Evolutionary conservation across 2,797 vertebrate genomes (phyloP), one percentile per base, ranked within the genome.

Genomic region (Microctenopoma stevenorrisi): DNA sequence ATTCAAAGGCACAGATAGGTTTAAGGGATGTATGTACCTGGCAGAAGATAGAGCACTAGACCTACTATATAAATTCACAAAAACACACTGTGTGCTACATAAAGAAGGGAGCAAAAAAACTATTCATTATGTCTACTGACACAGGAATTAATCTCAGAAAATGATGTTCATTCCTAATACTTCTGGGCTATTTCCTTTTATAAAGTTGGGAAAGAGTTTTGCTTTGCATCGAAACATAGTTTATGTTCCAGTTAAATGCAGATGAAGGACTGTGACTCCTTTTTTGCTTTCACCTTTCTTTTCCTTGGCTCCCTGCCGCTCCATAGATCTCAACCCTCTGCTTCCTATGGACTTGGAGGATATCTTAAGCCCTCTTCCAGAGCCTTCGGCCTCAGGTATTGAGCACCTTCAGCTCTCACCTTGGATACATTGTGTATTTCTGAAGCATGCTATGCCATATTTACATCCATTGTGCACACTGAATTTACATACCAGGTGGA

Each of bases 341-440:
- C 67, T 88, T 61, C 81, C 74, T 44, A 69, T 78, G 3, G 93
- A 95, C 48, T 68, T 92, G 61, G 92, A 91, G 61, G 93, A 93
- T 58, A 89, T 93, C 70, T 88, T 95, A 64, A 95, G 91, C 63
- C 95, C 95, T 2, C 85, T 96, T 58, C 93, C 94, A 59, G 95
- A 96, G 74, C 95, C 95, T 2, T 95, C 93, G 22, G 85, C 92
- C 66, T 94, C 95, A 94, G 96, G 96, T 98, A 93, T 13, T 1
- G 4, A 28, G n/a, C 11, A 66, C 18, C 35, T 64, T 38, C 33
- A 60, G 37, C 67, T 30, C 15, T 74, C 43, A 55, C 44, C 38
- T 38, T 57, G 52, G 60, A 47, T 56, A 64, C 18, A 7, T 26
- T 57, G 47, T 61, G 48, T 44, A 68, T 63, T 70, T 54, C 7